Percentiles rank a stretch among this genome's conserved stretches.
These are phyloP conservation scores for Labeo catla DNA, from an alignment of 2,113 vertebrate species.

Conservation along the genomic window DNA sequence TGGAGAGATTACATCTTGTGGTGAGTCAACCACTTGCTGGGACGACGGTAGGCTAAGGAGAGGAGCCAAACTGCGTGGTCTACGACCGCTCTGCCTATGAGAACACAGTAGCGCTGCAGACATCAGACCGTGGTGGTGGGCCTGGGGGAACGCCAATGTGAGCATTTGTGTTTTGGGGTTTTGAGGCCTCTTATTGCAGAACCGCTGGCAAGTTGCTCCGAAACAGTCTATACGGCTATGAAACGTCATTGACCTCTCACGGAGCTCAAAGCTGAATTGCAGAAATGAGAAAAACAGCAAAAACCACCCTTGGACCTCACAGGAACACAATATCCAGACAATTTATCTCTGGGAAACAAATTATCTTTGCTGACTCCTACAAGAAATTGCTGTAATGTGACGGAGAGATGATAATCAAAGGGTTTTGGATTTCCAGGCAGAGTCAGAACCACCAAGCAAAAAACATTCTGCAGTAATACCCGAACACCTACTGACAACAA, in stretches of 20 bases:
- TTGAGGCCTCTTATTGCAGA: conserved; percentile 27
- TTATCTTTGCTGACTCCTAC: not conserved
- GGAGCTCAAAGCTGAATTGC: not conserved
- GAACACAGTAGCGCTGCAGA: not conserved
- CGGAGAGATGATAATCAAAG: conserved; percentile 11
- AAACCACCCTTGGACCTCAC: not conserved
- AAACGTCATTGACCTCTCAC: conserved; percentile 38
- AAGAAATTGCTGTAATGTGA: not conserved
- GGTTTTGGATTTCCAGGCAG: not conserved
- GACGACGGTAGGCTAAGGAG: not conserved
- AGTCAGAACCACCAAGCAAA: not conserved
- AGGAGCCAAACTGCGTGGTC: not conserved
- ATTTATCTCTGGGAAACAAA: conserved; percentile 18
- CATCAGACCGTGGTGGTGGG: conserved; percentile 28
- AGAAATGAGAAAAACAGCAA: conserved; percentile 21
- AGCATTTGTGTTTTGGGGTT: not conserved
- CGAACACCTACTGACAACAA: not conserved
- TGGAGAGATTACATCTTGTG: conserved; percentile 60
- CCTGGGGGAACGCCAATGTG: not conserved
- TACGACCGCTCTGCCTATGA: not conserved
- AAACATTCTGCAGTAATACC: not conserved
- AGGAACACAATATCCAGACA: conserved; percentile 12
- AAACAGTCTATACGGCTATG: conserved; percentile 15
- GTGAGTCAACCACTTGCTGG: not conserved
- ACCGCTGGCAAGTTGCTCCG: not conserved